These are phyloP conservation scores for Centruroides sculpturatus DNA, from an alignment of 1,140 invertebrate genomes.

Conservation along the genomic window DNA sequence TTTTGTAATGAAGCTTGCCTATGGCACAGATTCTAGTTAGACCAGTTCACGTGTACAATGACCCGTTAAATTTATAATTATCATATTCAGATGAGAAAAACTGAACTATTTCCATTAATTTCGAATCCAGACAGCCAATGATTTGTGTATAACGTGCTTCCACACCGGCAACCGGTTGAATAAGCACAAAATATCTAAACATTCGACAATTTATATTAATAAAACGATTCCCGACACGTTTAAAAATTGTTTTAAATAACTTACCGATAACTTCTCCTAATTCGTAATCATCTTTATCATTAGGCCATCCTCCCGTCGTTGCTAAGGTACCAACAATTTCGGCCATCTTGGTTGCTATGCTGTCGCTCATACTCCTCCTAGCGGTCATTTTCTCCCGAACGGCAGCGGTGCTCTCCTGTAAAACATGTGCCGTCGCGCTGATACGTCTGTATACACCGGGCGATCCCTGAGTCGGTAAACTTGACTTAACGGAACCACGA, in stretches of 20 bases:
- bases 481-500: too few species aligned
- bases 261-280: constrained; percentile 86
- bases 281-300: constrained; percentile 85
- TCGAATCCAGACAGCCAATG: not conserved
- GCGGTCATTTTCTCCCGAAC: constrained; percentile 14
- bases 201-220: too few species aligned
- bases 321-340: constrained; percentile 21
- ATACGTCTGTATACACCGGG: constrained; percentile 48
- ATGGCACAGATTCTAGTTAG: too few species aligned
- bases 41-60: too few species aligned
- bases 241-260: constrained; percentile 17
- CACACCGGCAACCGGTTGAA: not conserved
- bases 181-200: too few species aligned
- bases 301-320: constrained; percentile 55
- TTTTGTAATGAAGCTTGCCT: too few species aligned
- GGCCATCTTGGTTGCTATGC: constrained; percentile 16
- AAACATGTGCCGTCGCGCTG: constrained; percentile 32
- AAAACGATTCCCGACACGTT: too few species aligned
- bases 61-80: too few species aligned
- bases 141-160: not conserved
- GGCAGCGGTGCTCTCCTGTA: constrained; percentile 15
- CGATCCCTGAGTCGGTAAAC: constrained; percentile 28
- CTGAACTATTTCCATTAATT: not conserved
- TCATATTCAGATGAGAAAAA: not conserved
- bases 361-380: constrained; percentile 37